Conservation (phyloP, 2,113 vertebrate species). For the Proteles cristata region DNA sequence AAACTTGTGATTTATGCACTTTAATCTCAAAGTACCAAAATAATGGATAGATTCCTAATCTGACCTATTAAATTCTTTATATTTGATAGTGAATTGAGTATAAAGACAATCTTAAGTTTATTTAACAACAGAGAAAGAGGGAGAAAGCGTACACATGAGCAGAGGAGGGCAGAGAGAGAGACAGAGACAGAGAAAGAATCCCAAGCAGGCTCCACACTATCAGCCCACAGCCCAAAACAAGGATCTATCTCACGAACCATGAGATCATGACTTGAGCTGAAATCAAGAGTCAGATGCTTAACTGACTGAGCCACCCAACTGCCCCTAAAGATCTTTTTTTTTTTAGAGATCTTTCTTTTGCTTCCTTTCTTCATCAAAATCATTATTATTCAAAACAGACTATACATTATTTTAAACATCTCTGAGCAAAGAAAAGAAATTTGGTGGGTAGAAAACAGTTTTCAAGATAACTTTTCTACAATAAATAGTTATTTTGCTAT, state of each 20-base stretch:
- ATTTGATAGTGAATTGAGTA: background rate
- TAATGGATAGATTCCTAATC: background rate
- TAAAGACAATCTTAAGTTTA: background rate
- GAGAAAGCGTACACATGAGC: no score
- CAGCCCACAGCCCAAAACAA: no score
- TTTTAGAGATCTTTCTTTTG: background rate
- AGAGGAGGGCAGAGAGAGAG: no score
- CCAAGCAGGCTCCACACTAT: no score
- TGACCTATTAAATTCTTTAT: background rate
- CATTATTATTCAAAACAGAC: background rate
- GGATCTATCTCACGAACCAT: no score
- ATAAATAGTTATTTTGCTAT: background rate
- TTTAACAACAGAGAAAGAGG: no score
- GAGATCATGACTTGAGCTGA: no score
- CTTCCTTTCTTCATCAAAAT: background rate
- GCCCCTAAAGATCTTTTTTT: no score
- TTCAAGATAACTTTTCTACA: constrained; percentile 5
- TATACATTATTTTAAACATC: background rate
- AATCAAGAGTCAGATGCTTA: no score
- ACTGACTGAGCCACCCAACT: no score
- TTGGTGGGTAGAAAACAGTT: background rate
- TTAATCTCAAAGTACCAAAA: background rate
- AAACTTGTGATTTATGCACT: background rate
- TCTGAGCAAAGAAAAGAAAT: background rate
- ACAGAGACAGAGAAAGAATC: no score